Base-by-base conservation (phyloP, 1,140 invertebrate species). In the Steinernema khuongi region DNA sequence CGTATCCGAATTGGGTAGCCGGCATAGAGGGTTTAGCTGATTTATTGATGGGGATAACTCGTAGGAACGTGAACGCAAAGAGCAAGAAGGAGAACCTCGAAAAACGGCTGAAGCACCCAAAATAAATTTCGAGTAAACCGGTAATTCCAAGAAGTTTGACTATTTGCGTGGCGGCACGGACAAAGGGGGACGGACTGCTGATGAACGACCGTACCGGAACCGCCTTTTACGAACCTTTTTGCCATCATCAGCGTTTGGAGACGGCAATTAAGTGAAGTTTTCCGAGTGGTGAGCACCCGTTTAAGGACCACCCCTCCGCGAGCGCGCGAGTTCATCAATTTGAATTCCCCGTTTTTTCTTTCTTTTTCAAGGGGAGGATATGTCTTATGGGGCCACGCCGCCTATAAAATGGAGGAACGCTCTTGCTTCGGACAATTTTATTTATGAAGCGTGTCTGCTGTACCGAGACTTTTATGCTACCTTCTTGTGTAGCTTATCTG, bases 261-360 rank as follows among this genome's bases (percentile, higher is more conserved):
- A 60, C 36, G 36, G n/a, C 50, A 60, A 60, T 60, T 60, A 60
- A 60, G 50, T 14, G n/a, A n/a, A n/a, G n/a, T n/a, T n/a, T 22
- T 60, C 22, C 22, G 50, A 41, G 36, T 7, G n/a, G 36, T n/a
- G n/a, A 7, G n/a, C 36, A 41, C 36, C n/a, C n/a, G 7, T 11
- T n/a, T 41, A n/a, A n/a, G 7, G 36, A n/a, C 7, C 36, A n/a
- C 36, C 7, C 36, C 7, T n/a, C 7, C 36, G 36, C 36, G 36
- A 41, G 36, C 36, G 36, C 50, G 4, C 50, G 11, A 60, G 50
- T 60, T 60, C 50, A 60, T 60, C 50, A 60, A 60, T 60, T 60
- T 60, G 50, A 60, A 60, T 60, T 26, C 50, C 26, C 50, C 14
- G 14, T 60, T 60, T 60, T 60, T 41, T n/a, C 36, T 41, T 41